Conservation (phyloP, 2,797 vertebrate genomes). For the Cirrhinus molitorella region DNA sequence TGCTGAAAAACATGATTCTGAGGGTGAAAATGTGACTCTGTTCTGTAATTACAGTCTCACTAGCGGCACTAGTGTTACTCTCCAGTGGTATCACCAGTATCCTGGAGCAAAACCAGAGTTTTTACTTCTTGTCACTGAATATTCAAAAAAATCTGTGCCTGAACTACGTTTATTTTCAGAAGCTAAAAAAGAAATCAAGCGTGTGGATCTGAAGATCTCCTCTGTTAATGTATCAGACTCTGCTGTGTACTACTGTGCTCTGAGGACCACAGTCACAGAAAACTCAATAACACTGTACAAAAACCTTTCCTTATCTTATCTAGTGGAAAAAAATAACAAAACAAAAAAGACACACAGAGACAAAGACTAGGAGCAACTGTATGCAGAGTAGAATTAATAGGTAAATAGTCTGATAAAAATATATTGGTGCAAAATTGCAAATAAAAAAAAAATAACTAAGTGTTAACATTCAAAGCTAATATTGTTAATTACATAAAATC, state of each 20-base stretch:
- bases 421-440: neutral
- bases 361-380: neutral
- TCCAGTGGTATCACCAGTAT: constrained; percentile 12
- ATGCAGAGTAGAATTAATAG: neutral
- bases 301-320: neutral
- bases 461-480: neutral
- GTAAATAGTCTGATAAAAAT: neutral
- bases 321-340: neutral
- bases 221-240: neutral
- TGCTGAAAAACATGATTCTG: neutral
- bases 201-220: neutral
- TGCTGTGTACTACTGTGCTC: neutral
- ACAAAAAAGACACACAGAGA: neutral
- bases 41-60: constrained; percentile 47
- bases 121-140: neutral
- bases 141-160: neutral
- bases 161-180: constrained; percentile 28
- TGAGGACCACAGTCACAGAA: rapidly evolving
- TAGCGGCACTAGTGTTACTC: neutral
- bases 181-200: neutral
- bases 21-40: constrained; percentile 24
- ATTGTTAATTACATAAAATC: neutral
- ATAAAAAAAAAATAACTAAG: neutral
- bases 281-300: neutral
- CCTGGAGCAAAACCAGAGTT: neutral